phyloP scores from a whole-genome alignment of 2,797 vertebrate genomes.

The Mus caroli region DNA sequence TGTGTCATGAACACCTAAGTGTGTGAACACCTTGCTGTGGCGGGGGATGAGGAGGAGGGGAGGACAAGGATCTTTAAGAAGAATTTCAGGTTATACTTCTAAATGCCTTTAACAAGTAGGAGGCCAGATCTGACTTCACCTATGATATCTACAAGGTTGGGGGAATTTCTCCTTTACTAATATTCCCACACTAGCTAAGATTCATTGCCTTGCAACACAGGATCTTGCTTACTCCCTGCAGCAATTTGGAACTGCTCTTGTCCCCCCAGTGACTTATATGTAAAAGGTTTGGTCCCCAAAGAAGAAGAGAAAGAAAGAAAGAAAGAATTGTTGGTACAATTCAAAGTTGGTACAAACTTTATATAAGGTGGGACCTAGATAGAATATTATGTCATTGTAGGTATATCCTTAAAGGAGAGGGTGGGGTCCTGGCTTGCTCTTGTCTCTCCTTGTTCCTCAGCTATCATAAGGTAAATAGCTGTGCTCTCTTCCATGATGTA shows the following conservation, averaged over 20 bases:
- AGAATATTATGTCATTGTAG: neutral
- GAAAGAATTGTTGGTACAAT: neutral
- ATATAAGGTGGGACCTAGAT: neutral
- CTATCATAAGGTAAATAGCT: neutral
- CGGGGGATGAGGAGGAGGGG: neutral
- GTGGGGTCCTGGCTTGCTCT: neutral
- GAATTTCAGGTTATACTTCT: neutral
- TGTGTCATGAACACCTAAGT: neutral
- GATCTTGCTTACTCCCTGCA: neutral
- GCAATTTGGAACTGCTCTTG: neutral
- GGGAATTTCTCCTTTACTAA: neutral
- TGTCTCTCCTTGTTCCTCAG: neutral
- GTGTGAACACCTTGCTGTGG: neutral
- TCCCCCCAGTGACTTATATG: neutral
- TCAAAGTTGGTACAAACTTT: neutral
- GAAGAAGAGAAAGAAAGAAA: too few relatives aligned
- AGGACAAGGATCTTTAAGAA: neutral
- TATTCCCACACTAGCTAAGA: neutral
- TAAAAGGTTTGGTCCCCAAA: neutral
- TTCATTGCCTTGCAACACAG: neutral
- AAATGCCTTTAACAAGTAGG: neutral
- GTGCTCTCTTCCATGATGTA: neutral
- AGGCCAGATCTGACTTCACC: neutral
- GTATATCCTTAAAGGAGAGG: neutral
- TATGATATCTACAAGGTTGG: neutral